Evolutionary conservation across 2,113 vertebrate genomes (phyloP), one percentile per base, ranked within the genome.

Genomic region (Muscicapa adusta): DNA sequence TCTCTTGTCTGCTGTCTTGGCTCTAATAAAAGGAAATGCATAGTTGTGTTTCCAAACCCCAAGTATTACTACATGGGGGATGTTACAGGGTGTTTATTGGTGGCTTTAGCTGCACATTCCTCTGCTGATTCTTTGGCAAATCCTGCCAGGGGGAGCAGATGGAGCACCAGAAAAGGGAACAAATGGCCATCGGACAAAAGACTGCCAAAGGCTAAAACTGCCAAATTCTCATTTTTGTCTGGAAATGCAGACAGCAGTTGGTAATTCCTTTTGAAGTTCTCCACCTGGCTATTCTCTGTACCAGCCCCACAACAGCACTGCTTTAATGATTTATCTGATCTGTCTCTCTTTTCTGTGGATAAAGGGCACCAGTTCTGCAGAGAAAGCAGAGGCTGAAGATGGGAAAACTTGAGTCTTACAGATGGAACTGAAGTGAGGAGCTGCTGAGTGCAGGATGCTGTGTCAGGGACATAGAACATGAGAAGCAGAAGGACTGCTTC

Each of bases 201-300:
- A 43, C 47, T 94, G 94, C 86, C 89, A 91, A 89, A 45, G 74
- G 54, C 77, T 89, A 51, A 57, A 89, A 58, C 67, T 89, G 78
- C 86, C 76, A 93, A 74, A 51, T 71, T 60, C 36, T 88, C 33
- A 10, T 83, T 70, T 75, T 82, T 76, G 82, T 89, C 91, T 95
- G 88, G 75, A 90, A 91, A 62, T 20, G 56, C 84, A 85, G 84
- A 77, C 74, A 73, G 81, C 85, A 84, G 75, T 75, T 85, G 63
- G 72, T 85, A 80, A 82, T 89, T 85, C 63, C 38, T 94, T 81
- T 51, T 91, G 85, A 83, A 93, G 89, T 29, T 60, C 26, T 28
- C 75, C 78, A 71, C 89, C 93, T 94, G 93, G 48, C 72, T 66
- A 14, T 60, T 54, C n/a, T 83, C 48, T 72, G 38, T 36, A 60